A percentile compares a stretch with the other conserved stretches of the same genome.
phyloP scores from a whole-genome alignment of 2,888 invertebrate species.

The Pedicia rivosa region DNA sequence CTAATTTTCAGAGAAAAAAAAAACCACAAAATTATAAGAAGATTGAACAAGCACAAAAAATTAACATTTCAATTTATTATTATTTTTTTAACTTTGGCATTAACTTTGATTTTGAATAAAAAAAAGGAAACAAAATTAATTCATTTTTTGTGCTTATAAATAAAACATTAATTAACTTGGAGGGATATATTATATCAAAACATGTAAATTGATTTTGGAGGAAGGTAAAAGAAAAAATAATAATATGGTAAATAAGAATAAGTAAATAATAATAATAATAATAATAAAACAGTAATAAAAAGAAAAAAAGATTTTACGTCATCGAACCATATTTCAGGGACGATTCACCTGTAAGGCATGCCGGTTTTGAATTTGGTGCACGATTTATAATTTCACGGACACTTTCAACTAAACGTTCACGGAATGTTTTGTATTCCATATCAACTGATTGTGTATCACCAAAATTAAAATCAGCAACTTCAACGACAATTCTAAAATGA shows the following conservation, averaged over 20 bases:
- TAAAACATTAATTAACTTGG: neutral
- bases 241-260: neutral
- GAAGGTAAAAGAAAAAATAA: neutral
- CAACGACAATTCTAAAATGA: slow-evolving; percentile 50
- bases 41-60: slow-evolving; percentile 27
- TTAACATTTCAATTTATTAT: neutral
- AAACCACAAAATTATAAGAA: no score
- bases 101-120: neutral
- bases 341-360: slow-evolving; percentile 17
- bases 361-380: slow-evolving; percentile 16
- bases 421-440: slow-evolving; percentile 76
- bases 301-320: slow-evolving; percentile 13
- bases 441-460: slow-evolving; percentile 57
- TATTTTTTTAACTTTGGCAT: neutral
- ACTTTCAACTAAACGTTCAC: slow-evolving; percentile 64
- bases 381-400: slow-evolving; percentile 41
- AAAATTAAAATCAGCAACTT: slow-evolving; percentile 85
- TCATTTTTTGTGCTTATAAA: no score
- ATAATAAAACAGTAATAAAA: neutral
- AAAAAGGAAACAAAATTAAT: neutral
- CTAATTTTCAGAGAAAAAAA: no score
- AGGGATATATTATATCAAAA: neutral
- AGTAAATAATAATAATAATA: no score
- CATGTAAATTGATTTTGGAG: neutral
- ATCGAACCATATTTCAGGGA: slow-evolving; percentile 16